Percentiles rank a stretch among this genome's conserved stretches.
phyloP scores from a whole-genome alignment of 2,888 invertebrate genomes.

The Stomorhina lunata region DNA sequence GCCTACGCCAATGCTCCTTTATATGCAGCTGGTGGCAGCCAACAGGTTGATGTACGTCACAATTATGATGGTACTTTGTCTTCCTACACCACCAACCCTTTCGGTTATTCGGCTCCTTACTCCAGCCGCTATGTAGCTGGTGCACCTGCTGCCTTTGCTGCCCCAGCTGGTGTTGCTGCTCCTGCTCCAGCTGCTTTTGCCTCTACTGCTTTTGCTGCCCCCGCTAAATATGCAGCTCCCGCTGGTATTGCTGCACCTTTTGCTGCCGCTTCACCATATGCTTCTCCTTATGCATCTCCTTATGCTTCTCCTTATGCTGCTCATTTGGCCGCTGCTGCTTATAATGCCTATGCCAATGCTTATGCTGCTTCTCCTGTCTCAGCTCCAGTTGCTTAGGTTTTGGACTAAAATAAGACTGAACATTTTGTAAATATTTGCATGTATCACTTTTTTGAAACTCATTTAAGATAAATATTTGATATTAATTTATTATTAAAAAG shows the following conservation, averaged over 20 bases:
- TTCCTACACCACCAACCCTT: conserved; percentile 76
- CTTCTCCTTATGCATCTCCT: conserved; percentile 62
- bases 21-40: conserved; percentile 76
- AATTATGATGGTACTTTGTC: conserved; percentile 76
- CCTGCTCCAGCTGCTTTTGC: conserved; percentile 48
- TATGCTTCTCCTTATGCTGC: conserved; percentile 73
- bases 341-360: neutral
- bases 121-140: conserved; percentile 76
- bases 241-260: conserved; percentile 52
- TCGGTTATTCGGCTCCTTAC: conserved; percentile 73
- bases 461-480: neutral
- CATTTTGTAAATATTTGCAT: neutral
- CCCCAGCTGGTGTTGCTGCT: conserved; percentile 59
- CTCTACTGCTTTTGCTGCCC: conserved; percentile 52
- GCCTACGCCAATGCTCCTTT: conserved; percentile 81
- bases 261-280: conserved; percentile 64
- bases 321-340: conserved; percentile 40
- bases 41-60: conserved; percentile 76
- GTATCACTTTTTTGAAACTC: neutral
- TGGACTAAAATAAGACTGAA: neutral
- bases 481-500: neutral
- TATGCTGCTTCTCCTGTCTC: conserved; percentile 3
- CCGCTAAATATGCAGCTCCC: conserved; percentile 27
- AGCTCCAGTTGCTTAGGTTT: neutral
- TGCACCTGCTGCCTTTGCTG: conserved; percentile 61